These are phyloP conservation scores for Drosophila ohnishii DNA, from an alignment of 1,140 invertebrate genomes.

Conservation along the genomic window DNA sequence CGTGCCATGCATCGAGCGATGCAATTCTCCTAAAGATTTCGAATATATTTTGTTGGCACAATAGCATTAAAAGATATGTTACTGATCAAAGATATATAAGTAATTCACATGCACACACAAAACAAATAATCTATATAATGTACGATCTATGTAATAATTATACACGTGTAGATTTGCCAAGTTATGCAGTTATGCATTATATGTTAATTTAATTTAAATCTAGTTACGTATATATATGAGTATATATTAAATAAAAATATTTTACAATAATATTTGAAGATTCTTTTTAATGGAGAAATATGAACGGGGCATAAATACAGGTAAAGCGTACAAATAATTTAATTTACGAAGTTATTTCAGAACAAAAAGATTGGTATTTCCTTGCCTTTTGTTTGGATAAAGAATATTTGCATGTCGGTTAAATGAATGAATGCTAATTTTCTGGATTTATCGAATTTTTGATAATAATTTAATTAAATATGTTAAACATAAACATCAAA, in stretches of 20 bases:
- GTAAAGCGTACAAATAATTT: neutral
- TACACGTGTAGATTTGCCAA: slow-evolving; percentile 51
- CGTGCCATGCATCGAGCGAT: slow-evolving; percentile 72
- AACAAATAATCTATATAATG: slow-evolving; percentile 34
- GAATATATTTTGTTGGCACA: slow-evolving; percentile 73
- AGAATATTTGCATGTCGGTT: too few species aligned
- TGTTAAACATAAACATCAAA: too few species aligned
- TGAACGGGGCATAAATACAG: neutral
- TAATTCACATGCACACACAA: slow-evolving; percentile 22
- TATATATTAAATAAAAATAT: slow-evolving; percentile 69
- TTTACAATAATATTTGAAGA: slow-evolving; percentile 41
- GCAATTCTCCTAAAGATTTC: slow-evolving; percentile 78
- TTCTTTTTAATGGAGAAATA: neutral
- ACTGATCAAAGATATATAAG: slow-evolving; percentile 71
- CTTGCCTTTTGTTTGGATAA: too few species aligned
- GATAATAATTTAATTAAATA: too few species aligned
- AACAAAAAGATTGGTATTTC: neutral
- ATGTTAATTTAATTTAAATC: slow-evolving; percentile 55
- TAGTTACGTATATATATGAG: slow-evolving; percentile 49
- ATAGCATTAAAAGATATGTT: slow-evolving; percentile 42
- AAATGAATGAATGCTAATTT: too few species aligned
- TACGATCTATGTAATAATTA: slow-evolving; percentile 47
- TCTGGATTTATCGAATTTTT: too few species aligned
- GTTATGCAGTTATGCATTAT: slow-evolving; percentile 32
- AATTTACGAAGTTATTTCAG: neutral